A percentile compares a stretch with the other conserved stretches of the same genome.
Evolutionary conservation across 2,888 invertebrate species (phyloP).

Genomic region (Agrochola litura): DNA sequence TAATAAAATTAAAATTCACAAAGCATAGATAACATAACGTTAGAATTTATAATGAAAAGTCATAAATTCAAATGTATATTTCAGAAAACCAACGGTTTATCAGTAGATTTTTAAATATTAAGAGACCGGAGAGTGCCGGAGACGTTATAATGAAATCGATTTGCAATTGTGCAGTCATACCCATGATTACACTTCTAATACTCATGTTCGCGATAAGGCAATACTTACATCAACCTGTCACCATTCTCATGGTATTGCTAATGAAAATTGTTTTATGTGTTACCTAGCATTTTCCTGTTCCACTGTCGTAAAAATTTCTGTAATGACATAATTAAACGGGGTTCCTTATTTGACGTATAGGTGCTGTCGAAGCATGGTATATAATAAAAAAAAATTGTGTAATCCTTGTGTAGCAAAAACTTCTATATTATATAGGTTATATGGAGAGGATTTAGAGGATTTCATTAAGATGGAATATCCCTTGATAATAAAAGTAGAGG

Average conservation of each 20-base stretch:
- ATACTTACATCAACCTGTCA: slow-evolving; percentile 31
- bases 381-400: too few species aligned
- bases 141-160: slow-evolving; percentile 12
- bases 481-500: neutral
- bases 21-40: slow-evolving; percentile 8
- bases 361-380: too few species aligned
- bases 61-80: slow-evolving; percentile 3
- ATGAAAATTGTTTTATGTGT: slow-evolving; percentile 11
- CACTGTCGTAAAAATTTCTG: neutral
- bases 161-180: slow-evolving; percentile 18
- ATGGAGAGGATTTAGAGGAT: too few species aligned
- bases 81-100: slow-evolving; percentile 5
- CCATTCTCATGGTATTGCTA: slow-evolving; percentile 33
- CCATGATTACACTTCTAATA: slow-evolving; percentile 16
- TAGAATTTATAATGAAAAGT: slow-evolving; percentile 12
- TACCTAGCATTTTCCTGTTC: neutral
- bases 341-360: too few species aligned
- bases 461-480: neutral
- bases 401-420: neutral
- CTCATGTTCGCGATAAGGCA: slow-evolving; percentile 29
- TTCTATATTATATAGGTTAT: neutral
- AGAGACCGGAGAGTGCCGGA: neutral
- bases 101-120: slow-evolving; percentile 11
- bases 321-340: neutral
- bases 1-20: slow-evolving; percentile 26